These are phyloP conservation scores for Scelioninae gen. 2 DNA, from an alignment of 2,888 invertebrate genomes.

Conservation along the genomic window DNA sequence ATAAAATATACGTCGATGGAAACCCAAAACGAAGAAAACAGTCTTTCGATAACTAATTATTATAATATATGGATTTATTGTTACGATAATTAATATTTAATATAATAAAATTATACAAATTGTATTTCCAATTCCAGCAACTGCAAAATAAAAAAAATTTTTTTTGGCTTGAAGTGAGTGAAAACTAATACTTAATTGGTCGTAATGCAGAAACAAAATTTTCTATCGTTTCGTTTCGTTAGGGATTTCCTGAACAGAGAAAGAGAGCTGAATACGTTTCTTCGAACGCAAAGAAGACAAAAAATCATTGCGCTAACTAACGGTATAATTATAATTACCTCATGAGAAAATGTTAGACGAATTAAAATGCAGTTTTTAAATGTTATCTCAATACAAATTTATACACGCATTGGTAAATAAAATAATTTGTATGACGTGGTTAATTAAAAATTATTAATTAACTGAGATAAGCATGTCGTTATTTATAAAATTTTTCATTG, in stretches of 20 bases:
- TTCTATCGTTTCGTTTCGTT: background rate
- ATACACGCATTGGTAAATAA: background rate
- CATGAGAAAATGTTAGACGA: slow-evolving; percentile 15
- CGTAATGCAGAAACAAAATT: slow-evolving; percentile 6
- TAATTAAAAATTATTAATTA: slow-evolving; percentile 7
- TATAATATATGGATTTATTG: no score
- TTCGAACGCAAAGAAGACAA: slow-evolving; percentile 8
- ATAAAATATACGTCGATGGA: no score
- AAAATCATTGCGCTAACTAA: slow-evolving; percentile 24
- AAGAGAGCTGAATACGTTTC: slow-evolving; percentile 5
- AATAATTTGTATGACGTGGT: background rate
- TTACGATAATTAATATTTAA: no score
- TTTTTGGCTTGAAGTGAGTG: no score
- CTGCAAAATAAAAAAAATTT: no score
- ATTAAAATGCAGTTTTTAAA: slow-evolving; percentile 17
- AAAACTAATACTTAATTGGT: no score
- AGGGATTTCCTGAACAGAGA: slow-evolving; percentile 4
- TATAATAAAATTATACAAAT: no score
- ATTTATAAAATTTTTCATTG: background rate
- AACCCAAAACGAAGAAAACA: no score
- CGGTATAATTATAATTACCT: slow-evolving; percentile 26
- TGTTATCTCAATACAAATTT: slow-evolving; percentile 14
- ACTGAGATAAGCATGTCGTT: background rate
- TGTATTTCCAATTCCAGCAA: no score
- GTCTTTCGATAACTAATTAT: no score